These are phyloP conservation scores for Chaetogeoica ovagalla DNA, from an alignment of 2,888 invertebrate genomes.

Conservation along the genomic window DNA sequence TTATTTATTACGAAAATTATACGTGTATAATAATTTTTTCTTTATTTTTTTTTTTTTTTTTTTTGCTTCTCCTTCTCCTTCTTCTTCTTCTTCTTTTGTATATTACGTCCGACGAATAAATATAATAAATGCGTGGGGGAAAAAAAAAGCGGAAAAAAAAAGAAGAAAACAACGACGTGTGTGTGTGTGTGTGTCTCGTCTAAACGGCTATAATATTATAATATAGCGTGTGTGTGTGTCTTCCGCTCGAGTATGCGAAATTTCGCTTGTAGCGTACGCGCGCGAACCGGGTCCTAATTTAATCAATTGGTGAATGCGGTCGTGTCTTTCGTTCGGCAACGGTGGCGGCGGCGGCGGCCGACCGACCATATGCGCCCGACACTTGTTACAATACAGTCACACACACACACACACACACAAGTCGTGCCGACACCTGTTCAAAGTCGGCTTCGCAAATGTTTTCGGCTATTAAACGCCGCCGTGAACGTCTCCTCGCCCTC, in stretches of 20 bases:
- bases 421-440: constrained; percentile 39
- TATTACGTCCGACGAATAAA: too few species aligned
- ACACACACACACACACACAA: not conserved
- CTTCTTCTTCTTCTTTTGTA: too few species aligned
- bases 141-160: too few species aligned
- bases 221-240: too few species aligned
- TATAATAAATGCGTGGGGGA: too few species aligned
- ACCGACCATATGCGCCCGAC: constrained; percentile 16
- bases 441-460: constrained; percentile 23
- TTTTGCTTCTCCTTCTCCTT: too few species aligned
- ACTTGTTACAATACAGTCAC: constrained; percentile 41
- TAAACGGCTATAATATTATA: too few species aligned
- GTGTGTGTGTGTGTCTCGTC: too few species aligned
- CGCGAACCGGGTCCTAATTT: not conserved
- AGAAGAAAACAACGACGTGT: too few species aligned
- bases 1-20: too few species aligned
- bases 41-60: too few species aligned
- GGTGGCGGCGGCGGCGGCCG: not conserved
- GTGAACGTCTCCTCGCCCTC: not conserved
- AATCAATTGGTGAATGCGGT: constrained; percentile 20
- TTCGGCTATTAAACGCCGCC: not conserved
- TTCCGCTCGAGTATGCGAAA: not conserved
- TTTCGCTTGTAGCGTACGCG: not conserved
- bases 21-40: too few species aligned
- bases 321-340: constrained; percentile 1